Conservation (phyloP, 2,113 vertebrate genomes). For the Eurystomus gularis region DNA sequence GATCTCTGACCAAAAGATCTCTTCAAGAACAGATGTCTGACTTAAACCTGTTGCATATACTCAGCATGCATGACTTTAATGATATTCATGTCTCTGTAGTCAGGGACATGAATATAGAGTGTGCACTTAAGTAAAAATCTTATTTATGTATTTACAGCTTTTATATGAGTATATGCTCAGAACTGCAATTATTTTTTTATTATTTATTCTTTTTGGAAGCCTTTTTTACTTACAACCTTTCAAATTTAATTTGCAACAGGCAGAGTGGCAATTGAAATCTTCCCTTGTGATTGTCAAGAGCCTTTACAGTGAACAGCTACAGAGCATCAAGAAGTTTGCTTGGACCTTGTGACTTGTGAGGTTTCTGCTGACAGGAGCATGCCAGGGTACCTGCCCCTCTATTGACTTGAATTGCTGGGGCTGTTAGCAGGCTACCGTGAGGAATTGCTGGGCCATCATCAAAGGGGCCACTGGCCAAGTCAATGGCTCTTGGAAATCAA, state of each 20-base stretch:
- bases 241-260: not conserved
- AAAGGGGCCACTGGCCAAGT: accelerated
- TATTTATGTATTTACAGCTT: not conserved
- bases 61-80: not conserved
- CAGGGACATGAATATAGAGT: not conserved
- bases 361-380: not conserved
- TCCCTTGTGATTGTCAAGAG: not conserved
- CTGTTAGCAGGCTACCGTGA: not conserved
- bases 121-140: not conserved
- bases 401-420: not conserved
- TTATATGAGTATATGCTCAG: not conserved
- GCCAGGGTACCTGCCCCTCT: not conserved
- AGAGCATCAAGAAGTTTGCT: not conserved
- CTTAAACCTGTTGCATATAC: not conserved
- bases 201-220: not conserved
- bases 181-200: not conserved
- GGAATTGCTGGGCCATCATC: not conserved
- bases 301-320: not conserved
- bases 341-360: not conserved
- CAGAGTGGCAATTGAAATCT: not conserved
- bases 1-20: not conserved
- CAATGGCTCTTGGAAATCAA: not conserved
- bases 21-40: too few species aligned
- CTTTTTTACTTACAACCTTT: not conserved
- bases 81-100: not conserved